Base-by-base conservation (phyloP, 2,888 invertebrate species). In the Erannis defoliaria region DNA sequence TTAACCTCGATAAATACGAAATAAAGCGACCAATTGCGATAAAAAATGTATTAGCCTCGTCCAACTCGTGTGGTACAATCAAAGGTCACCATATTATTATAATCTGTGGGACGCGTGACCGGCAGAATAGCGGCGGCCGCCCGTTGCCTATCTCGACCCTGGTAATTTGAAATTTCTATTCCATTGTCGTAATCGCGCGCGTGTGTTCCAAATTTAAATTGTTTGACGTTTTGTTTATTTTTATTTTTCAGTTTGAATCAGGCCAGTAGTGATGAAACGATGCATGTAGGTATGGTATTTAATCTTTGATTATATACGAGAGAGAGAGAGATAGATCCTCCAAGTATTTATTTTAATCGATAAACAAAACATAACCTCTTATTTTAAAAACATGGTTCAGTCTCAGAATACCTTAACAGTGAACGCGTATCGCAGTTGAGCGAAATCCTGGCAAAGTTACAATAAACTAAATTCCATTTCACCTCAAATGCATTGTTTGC, bases 91-190 rank as follows among this genome's bases (percentile, higher is more conserved):
- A 58, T 50, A 82, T 86, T 84, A 87, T 86, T 86, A 88, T 89
- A 86, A 87, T 89, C 85, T 84, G 82, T 81, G 71, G 75, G 72
- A 74, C 82, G 88, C 90, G 89, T 91, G 91, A 90, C 89, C 86
- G 77, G 74, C 79, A 80, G 86, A 84, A 88, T 85, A 81, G 84
- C 82, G 67, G 64, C 55, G 55, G 73, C 74, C 75, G 70, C 23
- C 51, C 60, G 65, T 57, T 74, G 73, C 74, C 81, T 80, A 82
- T 84, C 82, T 80, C 75, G 72, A 64, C 73, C 81, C 66, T 59
- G 26, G 74, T 86, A 87, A 88, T 90, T 87, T 76, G 75, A 89
- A 90, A 88, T 90, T 88, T 90, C 85, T 89, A 90, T 90, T 90
- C 88, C 85, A 81, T 84, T 83, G 85, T 86, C 85, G 85, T 90